These are phyloP conservation scores for Allolobophora icterica DNA, from an alignment of 2,888 invertebrate genomes.

Conservation along the genomic window DNA sequence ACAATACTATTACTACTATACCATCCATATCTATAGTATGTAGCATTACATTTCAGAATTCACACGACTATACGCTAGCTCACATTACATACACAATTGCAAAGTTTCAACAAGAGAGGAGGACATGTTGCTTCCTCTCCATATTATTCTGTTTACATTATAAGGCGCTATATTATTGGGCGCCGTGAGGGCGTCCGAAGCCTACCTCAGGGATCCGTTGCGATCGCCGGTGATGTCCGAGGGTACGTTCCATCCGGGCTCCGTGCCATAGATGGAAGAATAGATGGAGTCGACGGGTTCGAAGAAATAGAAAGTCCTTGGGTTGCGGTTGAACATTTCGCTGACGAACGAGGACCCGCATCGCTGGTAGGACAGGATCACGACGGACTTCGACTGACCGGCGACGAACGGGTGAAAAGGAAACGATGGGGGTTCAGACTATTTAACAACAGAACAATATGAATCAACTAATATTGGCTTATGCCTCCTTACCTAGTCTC, in stretches of 20 bases:
- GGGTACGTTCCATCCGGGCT: conserved; percentile 42
- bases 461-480: too few species aligned
- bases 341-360: conserved; percentile 43
- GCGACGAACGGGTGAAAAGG: conserved; percentile 23
- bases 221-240: conserved; percentile 40
- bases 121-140: too few species aligned
- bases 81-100: too few species aligned
- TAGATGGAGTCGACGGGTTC: conserved; percentile 45
- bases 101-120: too few species aligned
- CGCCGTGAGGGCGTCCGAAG: not conserved
- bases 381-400: conserved; percentile 34
- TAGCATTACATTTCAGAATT: too few species aligned
- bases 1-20: too few species aligned
- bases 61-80: too few species aligned
- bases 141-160: not conserved
- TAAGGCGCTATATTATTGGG: not conserved
- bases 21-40: too few species aligned
- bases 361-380: conserved; percentile 42
- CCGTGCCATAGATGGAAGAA: conserved; percentile 42
- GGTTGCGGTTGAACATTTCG: conserved; percentile 40
- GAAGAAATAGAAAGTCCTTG: conserved; percentile 40
- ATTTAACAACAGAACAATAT: not conserved
- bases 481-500: too few species aligned
- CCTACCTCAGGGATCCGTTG: conserved; percentile 37
- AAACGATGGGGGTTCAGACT: not conserved